Percentiles rank a stretch among this genome's conserved stretches.
phyloP scores from a whole-genome alignment of 2,797 vertebrate genomes.

The Mus spretus region DNA sequence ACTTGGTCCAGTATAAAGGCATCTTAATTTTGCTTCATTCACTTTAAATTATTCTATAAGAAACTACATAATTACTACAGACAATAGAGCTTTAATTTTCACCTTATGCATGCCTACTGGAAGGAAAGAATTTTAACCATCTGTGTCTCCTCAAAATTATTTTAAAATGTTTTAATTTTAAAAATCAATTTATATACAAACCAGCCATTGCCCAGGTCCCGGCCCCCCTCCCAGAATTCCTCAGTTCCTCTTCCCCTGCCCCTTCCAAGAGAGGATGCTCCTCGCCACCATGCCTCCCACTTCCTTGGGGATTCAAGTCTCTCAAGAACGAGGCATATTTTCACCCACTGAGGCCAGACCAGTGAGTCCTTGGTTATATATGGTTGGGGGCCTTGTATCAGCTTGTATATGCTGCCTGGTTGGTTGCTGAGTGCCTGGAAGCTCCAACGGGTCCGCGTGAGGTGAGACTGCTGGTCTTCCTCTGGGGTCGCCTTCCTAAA shows the following conservation, averaged over 20 bases:
- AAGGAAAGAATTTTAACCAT: not conserved
- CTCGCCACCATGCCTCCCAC: fast-evolving
- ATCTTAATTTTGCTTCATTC: not conserved
- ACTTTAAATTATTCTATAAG: not conserved
- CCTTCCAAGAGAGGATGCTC: not conserved
- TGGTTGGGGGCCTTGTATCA: not conserved
- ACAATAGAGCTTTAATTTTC: not conserved
- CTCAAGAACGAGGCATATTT: not conserved
- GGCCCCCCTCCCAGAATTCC: too few species aligned
- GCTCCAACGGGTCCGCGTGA: not conserved
- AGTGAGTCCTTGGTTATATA: not conserved
- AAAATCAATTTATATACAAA: not conserved
- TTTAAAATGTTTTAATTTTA: not conserved
- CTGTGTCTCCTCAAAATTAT: not conserved
- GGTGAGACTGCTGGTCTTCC: not conserved
- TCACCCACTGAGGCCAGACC: not conserved
- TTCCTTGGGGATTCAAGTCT: not conserved
- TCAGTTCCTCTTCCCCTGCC: too few species aligned
- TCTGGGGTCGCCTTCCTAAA: fast-evolving
- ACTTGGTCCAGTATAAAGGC: not conserved
- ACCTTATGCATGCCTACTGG: not conserved
- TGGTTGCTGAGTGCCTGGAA: not conserved
- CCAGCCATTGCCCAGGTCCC: not conserved
- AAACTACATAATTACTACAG: not conserved
- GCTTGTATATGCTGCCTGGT: not conserved